Evolutionary conservation across 2,888 invertebrate species (phyloP), one percentile per base, ranked within the genome.

Genomic region (Lasioglossum leucozonium): DNA sequence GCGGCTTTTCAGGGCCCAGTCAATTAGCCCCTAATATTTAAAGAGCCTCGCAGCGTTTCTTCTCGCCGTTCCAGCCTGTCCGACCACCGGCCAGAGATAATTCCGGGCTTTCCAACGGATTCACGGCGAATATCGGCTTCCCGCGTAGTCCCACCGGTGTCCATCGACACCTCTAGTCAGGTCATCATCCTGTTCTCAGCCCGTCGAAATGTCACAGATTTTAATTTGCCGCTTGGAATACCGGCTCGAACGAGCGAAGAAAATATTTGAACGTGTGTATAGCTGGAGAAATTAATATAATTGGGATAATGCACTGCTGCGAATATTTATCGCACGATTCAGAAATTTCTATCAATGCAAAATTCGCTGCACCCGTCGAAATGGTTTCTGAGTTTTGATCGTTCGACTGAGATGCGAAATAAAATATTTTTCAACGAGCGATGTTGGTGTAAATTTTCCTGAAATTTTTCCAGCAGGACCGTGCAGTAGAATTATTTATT

Each of bases 1-100:
- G 44, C 30, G 42, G 47, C 37, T 37, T 44, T 77, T 55, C 77
- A 73, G 34, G 22, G 51, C 22, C 40, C 42, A 65, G 77, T 82
- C 86, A 78, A 85, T 86, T 82, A 78, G 62, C 40, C 51, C 30
- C 72, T 79, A 79, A 85, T 81, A 85, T 79, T 81, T 79, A 81
- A 81, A 74, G 37, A 77, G 85, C 18, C 40, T 10, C 34, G n/a
- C 16, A 51, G 11, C 30, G 18, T 58, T 44, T 34, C 58, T 65
- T 51, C 69, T 67, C 26, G 26, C 55, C 26, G 18, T 72, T 79
- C 75, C 75, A 11, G 8, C 34, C 22, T 51, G 51, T 4, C 37
- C 40, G 67, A 10, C 26, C 58, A 22, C 44, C 26, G 34, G 5
- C 37, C 11, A 55, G 67, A 55, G 76, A 65, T 80, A 75, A 75